phyloP scores from a whole-genome alignment of 2,888 invertebrate species.

The Tromatobia lineatoria region DNA sequence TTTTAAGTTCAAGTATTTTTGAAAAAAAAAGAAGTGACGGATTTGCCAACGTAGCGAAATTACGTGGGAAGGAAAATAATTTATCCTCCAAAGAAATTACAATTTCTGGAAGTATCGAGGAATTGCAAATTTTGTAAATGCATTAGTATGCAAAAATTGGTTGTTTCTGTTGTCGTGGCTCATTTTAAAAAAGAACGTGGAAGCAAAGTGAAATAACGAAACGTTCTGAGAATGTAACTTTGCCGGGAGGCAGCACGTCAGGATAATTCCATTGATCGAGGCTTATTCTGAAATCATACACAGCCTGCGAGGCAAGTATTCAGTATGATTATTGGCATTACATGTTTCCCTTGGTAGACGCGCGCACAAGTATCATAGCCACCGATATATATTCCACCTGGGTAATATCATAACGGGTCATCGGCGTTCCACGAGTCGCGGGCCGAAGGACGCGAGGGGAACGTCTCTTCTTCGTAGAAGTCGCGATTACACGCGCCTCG shows the following conservation, averaged over 20 bases:
- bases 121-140: not conserved
- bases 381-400: constrained; percentile 11
- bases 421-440: constrained; percentile 4
- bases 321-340: constrained; percentile 11
- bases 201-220: not conserved
- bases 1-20: too few relatives aligned
- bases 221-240: constrained; percentile 9
- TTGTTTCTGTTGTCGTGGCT: not conserved
- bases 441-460: not conserved
- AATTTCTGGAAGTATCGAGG: not conserved
- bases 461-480: constrained; percentile 7
- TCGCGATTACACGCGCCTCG: constrained; percentile 33
- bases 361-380: not conserved
- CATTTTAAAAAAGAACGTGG: not conserved
- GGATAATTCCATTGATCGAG: constrained; percentile 8
- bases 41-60: too few relatives aligned
- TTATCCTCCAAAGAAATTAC: not conserved
- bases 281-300: not conserved
- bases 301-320: not conserved
- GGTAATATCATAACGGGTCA: constrained; percentile 33
- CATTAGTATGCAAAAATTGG: not conserved
- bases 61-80: too few relatives aligned
- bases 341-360: constrained; percentile 4
- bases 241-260: not conserved
- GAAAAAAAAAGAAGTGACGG: too few relatives aligned